Evolutionary conservation across 2,113 vertebrate species (phyloP).

Genomic region (Rhea americana): DNA sequence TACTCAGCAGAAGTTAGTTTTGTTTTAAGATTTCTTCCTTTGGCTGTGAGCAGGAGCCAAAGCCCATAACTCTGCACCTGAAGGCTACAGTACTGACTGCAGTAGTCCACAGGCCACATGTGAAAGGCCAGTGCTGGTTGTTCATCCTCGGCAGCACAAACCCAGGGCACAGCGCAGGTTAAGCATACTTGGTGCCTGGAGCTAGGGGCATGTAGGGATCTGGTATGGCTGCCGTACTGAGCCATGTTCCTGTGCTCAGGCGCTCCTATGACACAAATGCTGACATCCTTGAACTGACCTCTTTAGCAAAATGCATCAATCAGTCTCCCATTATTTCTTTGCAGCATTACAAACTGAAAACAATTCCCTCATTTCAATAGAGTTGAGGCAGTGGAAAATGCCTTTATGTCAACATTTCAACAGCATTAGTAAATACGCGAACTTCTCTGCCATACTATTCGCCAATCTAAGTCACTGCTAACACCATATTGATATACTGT

Average conservation of each 20-base stretch:
- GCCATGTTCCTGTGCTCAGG: too few species aligned
- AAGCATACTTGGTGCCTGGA: fast-evolving
- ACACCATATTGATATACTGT: not conserved
- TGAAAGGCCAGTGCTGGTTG: not conserved
- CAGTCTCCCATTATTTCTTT: not conserved
- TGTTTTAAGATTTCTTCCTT: not conserved
- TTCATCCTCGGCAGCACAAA: not conserved
- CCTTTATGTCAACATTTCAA: not conserved
- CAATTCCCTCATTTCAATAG: fast-evolving
- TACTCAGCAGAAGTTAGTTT: not conserved
- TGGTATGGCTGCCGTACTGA: not conserved
- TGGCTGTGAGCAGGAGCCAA: fast-evolving
- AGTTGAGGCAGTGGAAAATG: not conserved
- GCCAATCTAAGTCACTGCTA: not conserved
- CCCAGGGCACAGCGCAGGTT: fast-evolving
- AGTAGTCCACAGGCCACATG: fast-evolving
- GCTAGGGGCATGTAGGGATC: not conserved
- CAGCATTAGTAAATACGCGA: fast-evolving
- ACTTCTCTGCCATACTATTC: not conserved
- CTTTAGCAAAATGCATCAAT: not conserved
- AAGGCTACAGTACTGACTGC: not conserved
- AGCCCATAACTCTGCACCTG: not conserved
- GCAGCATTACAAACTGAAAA: not conserved
- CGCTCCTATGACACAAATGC: too few species aligned
- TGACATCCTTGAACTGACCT: too few species aligned